These are phyloP conservation scores for Danionella cerebrum DNA, from an alignment of 2,113 vertebrate genomes.

Conservation along the genomic window DNA sequence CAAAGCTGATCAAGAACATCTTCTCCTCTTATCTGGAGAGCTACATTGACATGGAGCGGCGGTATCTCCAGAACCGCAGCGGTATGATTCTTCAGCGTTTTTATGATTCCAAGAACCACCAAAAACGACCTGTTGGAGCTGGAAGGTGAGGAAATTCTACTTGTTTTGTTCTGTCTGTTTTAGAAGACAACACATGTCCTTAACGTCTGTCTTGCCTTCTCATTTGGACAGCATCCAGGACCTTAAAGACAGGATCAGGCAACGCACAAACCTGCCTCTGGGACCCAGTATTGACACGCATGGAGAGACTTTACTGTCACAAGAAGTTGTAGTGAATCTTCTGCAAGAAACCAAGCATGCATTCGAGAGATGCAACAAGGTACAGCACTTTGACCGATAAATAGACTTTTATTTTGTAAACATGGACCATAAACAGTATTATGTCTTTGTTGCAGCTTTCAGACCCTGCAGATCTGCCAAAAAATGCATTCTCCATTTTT, in stretches of 20 bases:
- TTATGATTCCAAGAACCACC: constrained; percentile 98
- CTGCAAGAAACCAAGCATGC: constrained; percentile 95
- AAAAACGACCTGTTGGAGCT: constrained; percentile 86
- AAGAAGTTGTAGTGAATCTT: constrained; percentile 95
- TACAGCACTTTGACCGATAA: constrained; percentile 49
- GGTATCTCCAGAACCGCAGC: constrained; percentile 89
- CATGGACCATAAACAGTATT: background rate
- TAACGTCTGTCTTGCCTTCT: background rate
- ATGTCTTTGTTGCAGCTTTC: constrained; percentile 73
- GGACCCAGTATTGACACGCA: constrained; percentile 95
- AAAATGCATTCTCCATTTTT: constrained; percentile 96
- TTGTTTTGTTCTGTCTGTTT: background rate
- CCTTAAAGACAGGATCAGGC: constrained; percentile 91
- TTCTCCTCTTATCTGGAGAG: constrained; percentile 96
- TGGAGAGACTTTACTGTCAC: constrained; percentile 93
- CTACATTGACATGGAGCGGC: constrained; percentile 93
- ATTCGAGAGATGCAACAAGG: constrained; percentile 96
- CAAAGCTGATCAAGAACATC: constrained; percentile 97
- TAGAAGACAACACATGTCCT: background rate
- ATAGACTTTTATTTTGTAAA: background rate
- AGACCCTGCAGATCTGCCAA: constrained; percentile 92
- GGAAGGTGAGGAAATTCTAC: constrained; percentile 74
- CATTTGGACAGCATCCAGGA: constrained; percentile 82
- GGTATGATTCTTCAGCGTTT: constrained; percentile 90
- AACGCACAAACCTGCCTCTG: constrained; percentile 85